Percentiles rank a stretch among this genome's conserved stretches.
Conservation (phyloP, 2,888 invertebrate genomes). For the Caenorhabditis virilis region DNA sequence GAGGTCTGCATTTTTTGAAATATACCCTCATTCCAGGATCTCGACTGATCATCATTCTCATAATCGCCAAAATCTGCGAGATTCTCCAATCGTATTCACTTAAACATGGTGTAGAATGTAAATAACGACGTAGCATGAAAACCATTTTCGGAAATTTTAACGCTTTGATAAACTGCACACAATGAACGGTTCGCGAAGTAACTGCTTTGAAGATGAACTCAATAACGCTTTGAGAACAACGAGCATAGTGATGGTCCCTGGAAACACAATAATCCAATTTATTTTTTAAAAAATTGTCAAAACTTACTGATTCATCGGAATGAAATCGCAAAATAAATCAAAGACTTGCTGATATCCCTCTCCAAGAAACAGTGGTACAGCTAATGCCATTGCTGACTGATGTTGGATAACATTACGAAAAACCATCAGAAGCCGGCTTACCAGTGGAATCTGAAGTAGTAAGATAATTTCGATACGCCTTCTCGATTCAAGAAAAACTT, state of each 20-base stretch:
- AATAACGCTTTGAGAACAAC: constrained; percentile 1
- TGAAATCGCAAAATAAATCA: too few species aligned
- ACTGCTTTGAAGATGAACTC: constrained; percentile 6
- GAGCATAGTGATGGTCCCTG: constrained; percentile 2
- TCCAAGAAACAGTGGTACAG: neutral
- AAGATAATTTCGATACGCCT: too few species aligned
- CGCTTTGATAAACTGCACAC: neutral
- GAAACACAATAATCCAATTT: neutral
- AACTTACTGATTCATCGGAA: constrained; percentile 5
- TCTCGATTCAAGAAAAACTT: neutral
- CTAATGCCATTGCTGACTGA: neutral
- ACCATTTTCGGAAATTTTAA: constrained; percentile 8
- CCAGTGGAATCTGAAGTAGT: neutral
- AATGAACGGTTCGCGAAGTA: neutral
- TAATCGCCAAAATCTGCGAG: neutral
- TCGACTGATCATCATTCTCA: constrained; percentile 11
- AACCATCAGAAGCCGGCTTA: neutral
- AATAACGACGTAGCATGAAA: too few species aligned
- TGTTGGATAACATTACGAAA: constrained; percentile 4
- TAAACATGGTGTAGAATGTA: too few species aligned
- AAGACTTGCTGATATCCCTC: too few species aligned
- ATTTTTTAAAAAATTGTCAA: neutral
- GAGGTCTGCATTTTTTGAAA: too few species aligned
- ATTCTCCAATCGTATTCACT: too few species aligned
- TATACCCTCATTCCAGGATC: constrained; percentile 12